Base-by-base conservation (phyloP, 2,888 invertebrate species). In the Andrena bicolor region DNA sequence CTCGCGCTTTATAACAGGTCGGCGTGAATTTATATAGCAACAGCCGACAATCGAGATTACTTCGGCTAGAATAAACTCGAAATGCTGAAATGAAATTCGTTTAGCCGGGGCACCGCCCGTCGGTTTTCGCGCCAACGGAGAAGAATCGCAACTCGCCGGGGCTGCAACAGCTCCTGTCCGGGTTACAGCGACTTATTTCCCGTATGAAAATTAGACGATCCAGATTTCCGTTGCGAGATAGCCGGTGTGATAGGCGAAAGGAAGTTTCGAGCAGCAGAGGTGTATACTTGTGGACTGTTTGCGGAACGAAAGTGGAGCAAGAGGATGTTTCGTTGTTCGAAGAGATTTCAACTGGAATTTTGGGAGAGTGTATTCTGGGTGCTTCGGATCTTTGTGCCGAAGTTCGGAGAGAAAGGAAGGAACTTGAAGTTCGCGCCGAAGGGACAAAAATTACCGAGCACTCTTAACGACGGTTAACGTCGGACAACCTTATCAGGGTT, bases 401-500 rank as follows among this genome's bases (percentile, higher is more conserved):
- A 51, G 2, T 51, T 20, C 0, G 6, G 2, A 2, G 16, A 20
- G 30, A 32, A 26, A 13, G 41, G 1, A 8, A 2, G 4, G 20
- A 26, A 6, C 26, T 58, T 0, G 8, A 23, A 32, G 51, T 6
- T 70, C 28, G 1, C 8, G 58, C 2, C 58, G 58, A 58, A 58
- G 41, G 69, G 26, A 70, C 28, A 48, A 16, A 58, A 32, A 49
- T 75, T 28, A 56, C 35, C 10, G 35, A 41, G 16, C 41, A 41
- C 35, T 49, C 26, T 65, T 60, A 65, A 77, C 35, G 58, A 28
- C 32, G 35, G 28, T 48, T 51, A 64, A 23, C 32, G 32, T 65
- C 58, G 0, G 26, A 20, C 64, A 56, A 26, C 64, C 56, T 58
- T 64, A 76, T 73, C 76, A 26, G 63, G 32, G 64, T 76, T 76